Evolutionary conservation across 2,888 invertebrate species (phyloP), one percentile per base, ranked within the genome.

Genomic region (Thyatira batis): DNA sequence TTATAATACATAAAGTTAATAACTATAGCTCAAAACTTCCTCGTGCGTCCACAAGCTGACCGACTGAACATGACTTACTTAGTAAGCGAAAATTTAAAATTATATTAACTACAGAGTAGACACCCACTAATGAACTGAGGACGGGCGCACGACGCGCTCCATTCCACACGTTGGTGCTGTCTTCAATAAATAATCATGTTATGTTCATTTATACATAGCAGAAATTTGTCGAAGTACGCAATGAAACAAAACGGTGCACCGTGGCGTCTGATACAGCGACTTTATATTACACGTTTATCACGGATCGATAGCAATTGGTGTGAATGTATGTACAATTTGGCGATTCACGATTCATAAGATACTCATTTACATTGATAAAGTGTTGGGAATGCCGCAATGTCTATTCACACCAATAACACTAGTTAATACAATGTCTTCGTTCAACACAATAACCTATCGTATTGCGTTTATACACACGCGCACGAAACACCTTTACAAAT

Each of bases 1-100:
- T 86, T 87, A 88, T 87, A 87, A 87, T 89, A 90, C 86, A 85
- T 80, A 90, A 85, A 85, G 85, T 88, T 89, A 87, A 82, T 84
- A 87, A 83, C 86, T 88, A 88, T 81, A 88, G 83, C 85, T 87
- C 83, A 84, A 82, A 78, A 80, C 76, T 79, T 73, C 78, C 76
- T 77, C 86, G 81, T 80, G 87, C 82, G 77, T 85, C 80, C 84
- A 70, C 78, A 86, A 87, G 87, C 89, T 84, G 77, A 73, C 80
- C 78, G 82, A 83, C 78, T 76, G 84, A 83, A 84, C 84, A 76
- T 80, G 77, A 85, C 87, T 88, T 83, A 84, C 86, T 85, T 82
- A 86, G 87, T 87, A 89, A 89, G 91, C 89, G 84, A 89, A 78
- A 69, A 74, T 83, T 83, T 75, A 76, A 87, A 89, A 89, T 83